Percentiles rank a stretch among this genome's conserved stretches.
phyloP scores from a whole-genome alignment of 2,888 invertebrate species.

The Morpho helenor region DNA sequence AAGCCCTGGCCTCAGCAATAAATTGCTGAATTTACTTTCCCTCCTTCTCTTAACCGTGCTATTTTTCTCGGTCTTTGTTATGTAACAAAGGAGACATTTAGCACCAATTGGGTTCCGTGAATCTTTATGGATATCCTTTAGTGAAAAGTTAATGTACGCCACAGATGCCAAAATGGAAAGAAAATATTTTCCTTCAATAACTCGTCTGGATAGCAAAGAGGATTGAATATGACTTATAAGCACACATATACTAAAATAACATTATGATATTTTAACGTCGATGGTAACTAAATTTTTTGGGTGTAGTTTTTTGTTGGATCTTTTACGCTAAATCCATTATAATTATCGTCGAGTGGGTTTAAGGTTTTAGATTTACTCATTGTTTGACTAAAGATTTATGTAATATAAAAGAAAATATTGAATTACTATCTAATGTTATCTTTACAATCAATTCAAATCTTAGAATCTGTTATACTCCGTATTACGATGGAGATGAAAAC shows the following conservation, averaged over 20 bases:
- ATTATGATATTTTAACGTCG: no score
- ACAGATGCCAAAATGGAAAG: conserved; percentile 9
- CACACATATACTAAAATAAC: not conserved
- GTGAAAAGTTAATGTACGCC: conserved; percentile 8
- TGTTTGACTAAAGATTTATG: no score
- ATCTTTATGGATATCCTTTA: conserved; percentile 25
- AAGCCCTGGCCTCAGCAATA: conserved; percentile 61
- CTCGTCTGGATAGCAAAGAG: conserved; percentile 1
- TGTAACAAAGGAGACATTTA: conserved; percentile 59
- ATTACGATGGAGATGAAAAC: no score
- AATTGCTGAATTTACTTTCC: conserved; percentile 71
- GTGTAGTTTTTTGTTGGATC: no score
- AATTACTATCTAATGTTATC: no score
- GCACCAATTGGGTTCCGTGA: conserved; percentile 52
- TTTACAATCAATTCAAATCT: no score
- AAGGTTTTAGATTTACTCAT: no score
- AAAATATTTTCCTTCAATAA: conserved; percentile 16
- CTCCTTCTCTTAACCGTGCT: conserved; percentile 60
- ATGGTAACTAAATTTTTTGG: no score
- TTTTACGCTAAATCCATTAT: no score
- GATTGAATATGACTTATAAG: conserved; percentile 5
- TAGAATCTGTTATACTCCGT: no score
- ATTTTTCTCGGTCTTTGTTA: conserved; percentile 69
- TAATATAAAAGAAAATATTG: no score
- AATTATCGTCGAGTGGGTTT: no score